phyloP scores from a whole-genome alignment of 2,888 invertebrate genomes.

The Rapana venosa region DNA sequence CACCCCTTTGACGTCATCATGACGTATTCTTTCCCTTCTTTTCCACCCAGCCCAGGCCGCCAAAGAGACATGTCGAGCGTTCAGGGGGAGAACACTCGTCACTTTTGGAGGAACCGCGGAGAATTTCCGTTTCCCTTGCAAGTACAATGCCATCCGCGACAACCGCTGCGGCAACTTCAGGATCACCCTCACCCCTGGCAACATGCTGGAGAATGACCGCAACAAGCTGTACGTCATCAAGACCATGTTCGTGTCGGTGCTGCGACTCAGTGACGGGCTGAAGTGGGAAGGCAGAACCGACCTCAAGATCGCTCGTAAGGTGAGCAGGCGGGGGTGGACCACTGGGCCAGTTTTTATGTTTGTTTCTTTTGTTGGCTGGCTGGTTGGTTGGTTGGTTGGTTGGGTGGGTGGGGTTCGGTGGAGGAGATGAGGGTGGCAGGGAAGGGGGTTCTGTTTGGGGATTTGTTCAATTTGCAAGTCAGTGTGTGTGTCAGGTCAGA shows the following conservation, averaged over 20 bases:
- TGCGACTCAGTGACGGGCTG: neutral
- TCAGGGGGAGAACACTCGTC: neutral
- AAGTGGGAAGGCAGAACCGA: conserved; percentile 32
- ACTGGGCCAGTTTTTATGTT: too few relatives aligned
- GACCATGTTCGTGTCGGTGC: neutral
- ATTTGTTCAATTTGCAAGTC: too few relatives aligned
- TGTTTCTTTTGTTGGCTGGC: too few relatives aligned
- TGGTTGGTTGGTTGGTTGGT: too few relatives aligned
- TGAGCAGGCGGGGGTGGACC: neutral
- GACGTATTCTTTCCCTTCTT: neutral
- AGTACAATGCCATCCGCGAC: conserved; percentile 36
- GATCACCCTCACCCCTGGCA: conserved; percentile 27
- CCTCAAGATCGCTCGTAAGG: conserved; percentile 39
- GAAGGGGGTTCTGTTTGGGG: too few relatives aligned
- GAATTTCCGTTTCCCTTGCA: conserved; percentile 11
- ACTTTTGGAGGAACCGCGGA: neutral
- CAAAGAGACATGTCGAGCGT: neutral
- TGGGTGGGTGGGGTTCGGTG: too few relatives aligned
- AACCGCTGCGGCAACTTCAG: conserved; percentile 18
- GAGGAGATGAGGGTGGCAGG: too few relatives aligned
- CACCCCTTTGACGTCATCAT: neutral
- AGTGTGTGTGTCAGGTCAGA: too few relatives aligned
- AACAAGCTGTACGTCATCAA: conserved; percentile 21
- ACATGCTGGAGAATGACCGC: conserved; percentile 13
- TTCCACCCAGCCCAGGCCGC: neutral